A percentile compares a stretch with the other conserved stretches of the same genome.
phyloP scores from a whole-genome alignment of 2,797 vertebrate species.

The Meda fulgida region DNA sequence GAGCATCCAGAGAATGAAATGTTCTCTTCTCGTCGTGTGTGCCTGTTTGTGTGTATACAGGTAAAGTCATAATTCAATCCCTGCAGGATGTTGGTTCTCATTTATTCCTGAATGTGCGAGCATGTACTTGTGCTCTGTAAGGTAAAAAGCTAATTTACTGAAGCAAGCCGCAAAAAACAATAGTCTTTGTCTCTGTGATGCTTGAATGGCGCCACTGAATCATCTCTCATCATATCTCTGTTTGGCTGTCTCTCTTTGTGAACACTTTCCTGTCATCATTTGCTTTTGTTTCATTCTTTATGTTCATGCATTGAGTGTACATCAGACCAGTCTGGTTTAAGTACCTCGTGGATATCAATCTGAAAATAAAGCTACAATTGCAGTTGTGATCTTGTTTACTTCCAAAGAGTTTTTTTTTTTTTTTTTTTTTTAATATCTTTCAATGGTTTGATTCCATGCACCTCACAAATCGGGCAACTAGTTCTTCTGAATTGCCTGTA shows the following conservation, averaged over 20 bases:
- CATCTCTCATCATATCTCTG: background rate
- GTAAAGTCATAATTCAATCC: conserved; percentile 47
- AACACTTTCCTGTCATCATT: background rate
- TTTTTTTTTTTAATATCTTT: too few relatives aligned
- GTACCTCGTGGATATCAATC: background rate
- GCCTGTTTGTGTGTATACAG: conserved; percentile 23
- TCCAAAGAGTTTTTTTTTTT: too few relatives aligned
- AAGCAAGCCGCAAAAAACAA: conserved; percentile 40
- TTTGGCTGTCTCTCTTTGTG: conserved; percentile 5
- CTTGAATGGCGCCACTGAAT: conserved; percentile 2
- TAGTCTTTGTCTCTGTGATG: conserved; percentile 31
- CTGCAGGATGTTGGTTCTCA: conserved; percentile 43
- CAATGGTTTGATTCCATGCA: background rate
- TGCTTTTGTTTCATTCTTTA: background rate
- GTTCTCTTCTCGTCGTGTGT: background rate
- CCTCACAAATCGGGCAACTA: background rate
- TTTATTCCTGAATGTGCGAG: conserved; percentile 24
- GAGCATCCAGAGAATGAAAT: conserved; percentile 42
- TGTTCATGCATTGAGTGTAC: background rate
- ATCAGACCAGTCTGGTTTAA: background rate
- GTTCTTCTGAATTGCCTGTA: background rate
- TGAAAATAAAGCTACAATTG: conserved; percentile 8
- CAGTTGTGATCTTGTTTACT: background rate
- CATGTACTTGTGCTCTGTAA: conserved; percentile 35
- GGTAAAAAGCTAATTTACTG: conserved; percentile 46